A percentile compares a stretch with the other conserved stretches of the same genome.
These are phyloP conservation scores for Apotomis betuletana DNA, from an alignment of 2,888 invertebrate species.

Conservation along the genomic window DNA sequence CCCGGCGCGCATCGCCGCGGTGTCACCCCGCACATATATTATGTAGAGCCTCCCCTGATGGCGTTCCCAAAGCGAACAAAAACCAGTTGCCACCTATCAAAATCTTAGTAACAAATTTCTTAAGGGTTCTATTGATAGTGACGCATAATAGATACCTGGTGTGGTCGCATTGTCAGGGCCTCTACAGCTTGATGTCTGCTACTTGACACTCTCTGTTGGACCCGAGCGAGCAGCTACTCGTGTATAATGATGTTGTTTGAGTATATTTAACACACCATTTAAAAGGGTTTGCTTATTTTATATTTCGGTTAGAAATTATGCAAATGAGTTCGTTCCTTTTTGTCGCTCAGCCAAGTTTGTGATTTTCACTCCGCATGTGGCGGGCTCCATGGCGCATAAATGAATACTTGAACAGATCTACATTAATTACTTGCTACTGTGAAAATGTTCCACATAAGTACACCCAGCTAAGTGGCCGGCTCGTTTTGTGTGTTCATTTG, in stretches of 20 bases:
- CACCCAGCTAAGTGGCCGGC: neutral
- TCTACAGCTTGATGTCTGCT: constrained; percentile 65
- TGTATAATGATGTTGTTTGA: constrained; percentile 74
- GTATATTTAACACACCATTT: constrained; percentile 76
- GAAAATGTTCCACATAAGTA: constrained; percentile 3
- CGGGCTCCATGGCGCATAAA: constrained; percentile 28
- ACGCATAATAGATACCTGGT: constrained; percentile 67
- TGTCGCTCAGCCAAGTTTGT: constrained; percentile 40
- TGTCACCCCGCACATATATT: constrained; percentile 50
- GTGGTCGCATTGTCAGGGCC: constrained; percentile 66
- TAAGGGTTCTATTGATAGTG: constrained; percentile 67
- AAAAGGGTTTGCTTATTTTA: constrained; percentile 72
- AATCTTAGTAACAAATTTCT: constrained; percentile 76
- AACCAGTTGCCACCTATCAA: constrained; percentile 67
- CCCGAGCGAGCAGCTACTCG: constrained; percentile 61
- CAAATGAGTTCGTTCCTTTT: constrained; percentile 59
- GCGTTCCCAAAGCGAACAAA: constrained; percentile 52
- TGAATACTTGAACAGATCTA: constrained; percentile 34
- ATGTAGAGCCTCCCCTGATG: constrained; percentile 48
- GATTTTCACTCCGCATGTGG: constrained; percentile 20
- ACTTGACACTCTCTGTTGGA: constrained; percentile 63
- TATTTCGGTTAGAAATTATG: constrained; percentile 67
- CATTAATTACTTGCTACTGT: constrained; percentile 31
- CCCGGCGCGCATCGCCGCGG: constrained; percentile 45
- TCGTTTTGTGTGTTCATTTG: constrained; percentile 7